phyloP scores from a whole-genome alignment of 2,113 vertebrate species.

The Guaruba guarouba region DNA sequence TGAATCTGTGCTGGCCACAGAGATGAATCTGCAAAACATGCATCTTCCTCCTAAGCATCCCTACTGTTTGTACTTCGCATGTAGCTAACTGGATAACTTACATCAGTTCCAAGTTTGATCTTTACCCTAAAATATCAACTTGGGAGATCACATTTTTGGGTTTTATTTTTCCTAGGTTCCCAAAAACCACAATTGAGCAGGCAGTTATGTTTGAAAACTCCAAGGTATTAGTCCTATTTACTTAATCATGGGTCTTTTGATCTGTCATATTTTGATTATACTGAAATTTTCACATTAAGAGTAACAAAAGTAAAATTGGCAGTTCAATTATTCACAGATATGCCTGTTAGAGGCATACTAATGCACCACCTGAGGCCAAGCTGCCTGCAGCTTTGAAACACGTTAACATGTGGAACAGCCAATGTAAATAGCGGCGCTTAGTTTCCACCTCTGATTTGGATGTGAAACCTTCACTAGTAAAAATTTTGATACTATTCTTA shows the following conservation, averaged over 20 bases:
- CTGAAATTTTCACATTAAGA: background rate
- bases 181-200: background rate
- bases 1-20: background rate
- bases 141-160: background rate
- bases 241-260: background rate
- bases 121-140: background rate
- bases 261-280: background rate
- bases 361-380: accelerated
- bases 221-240: background rate
- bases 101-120: background rate
- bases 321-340: background rate
- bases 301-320: background rate
- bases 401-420: background rate
- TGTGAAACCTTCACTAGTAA: background rate
- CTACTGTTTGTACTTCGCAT: background rate
- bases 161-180: background rate
- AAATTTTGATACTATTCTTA: background rate
- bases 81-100: background rate
- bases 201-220: background rate
- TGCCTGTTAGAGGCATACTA: background rate
- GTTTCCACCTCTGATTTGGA: background rate
- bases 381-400: background rate
- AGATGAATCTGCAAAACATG: background rate
- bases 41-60: background rate
- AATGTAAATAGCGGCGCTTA: accelerated